Evolutionary conservation across 2,888 invertebrate genomes (phyloP), one percentile per base, ranked within the genome.

Genomic region (Autographa pulchrina): DNA sequence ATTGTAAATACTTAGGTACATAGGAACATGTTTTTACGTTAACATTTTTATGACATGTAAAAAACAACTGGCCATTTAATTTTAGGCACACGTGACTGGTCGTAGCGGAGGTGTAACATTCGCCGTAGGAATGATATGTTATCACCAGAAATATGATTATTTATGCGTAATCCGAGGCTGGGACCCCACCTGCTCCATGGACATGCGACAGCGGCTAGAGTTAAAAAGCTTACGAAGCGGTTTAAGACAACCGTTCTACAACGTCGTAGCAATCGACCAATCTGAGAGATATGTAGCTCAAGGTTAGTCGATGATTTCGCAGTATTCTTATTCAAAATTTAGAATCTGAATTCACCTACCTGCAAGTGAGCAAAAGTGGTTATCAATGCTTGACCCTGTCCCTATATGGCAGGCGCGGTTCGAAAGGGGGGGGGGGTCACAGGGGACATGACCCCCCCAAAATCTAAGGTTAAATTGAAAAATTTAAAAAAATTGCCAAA

Each of bases 51-150:
- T 13, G 38, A 38, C 38, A 38, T 38, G 2, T 11, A 38, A 38
- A 38, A 38, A 38, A 38, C 11, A 41, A 18, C 18, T 4, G 18
- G n/a, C 6, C 6, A n/a, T 11, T 48, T n/a, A 6, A 48, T 56
- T 54, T 18, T 31, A 76, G 76, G 9, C 43, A 8, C 52, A 54
- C 25, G 59, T 20, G 69, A 84, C 88, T 64, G 78, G 73, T 43
- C 91, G 86, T 59, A 68, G 72, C 1, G 73, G 85, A 18, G 43
- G 68, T 11, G 82, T 97, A 5, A 91, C 94, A 80, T 97, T 94
- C 87, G 97, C 97, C 0, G 96, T 98, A 20, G 98, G 98, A 6
- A 96, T 98, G 96, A 96, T 97, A 25, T 97, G 98, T 96, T 96
- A 92, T 66, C 97, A 98, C 86, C 94, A 94, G 80, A 90, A 95